Percentiles rank a stretch among this genome's conserved stretches.
These are phyloP conservation scores for Conus canariensis DNA, from an alignment of 2,888 invertebrate genomes.

Conservation along the genomic window DNA sequence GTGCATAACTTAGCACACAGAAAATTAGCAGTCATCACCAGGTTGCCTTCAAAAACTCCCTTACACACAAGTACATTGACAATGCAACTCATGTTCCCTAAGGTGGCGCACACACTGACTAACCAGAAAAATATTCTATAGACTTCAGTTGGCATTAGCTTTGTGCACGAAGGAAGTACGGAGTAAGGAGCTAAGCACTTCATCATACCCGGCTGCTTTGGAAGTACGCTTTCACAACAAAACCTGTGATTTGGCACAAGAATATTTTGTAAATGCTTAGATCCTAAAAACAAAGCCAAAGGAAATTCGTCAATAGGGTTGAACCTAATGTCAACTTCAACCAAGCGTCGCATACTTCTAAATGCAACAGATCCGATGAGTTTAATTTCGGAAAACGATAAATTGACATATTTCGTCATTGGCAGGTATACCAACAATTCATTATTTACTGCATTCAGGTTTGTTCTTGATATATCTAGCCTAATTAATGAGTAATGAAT, in stretches of 20 bases:
- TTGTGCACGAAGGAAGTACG: not conserved
- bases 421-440: not conserved
- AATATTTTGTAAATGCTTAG: not conserved
- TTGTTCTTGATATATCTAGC: not conserved
- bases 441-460: not conserved
- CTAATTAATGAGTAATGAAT: not conserved
- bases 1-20: not conserved
- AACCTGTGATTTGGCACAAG: not conserved
- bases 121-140: not conserved
- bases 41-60: not conserved
- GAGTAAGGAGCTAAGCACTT: not conserved
- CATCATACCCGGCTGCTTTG: not conserved
- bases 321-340: not conserved
- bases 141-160: not conserved
- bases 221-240: not conserved
- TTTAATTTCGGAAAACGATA: not conserved
- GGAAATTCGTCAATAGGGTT: not conserved
- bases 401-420: not conserved
- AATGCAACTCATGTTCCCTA: not conserved
- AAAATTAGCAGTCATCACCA: not conserved
- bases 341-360: not conserved
- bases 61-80: not conserved
- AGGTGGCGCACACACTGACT: not conserved
- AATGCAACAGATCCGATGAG: not conserved
- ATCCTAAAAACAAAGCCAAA: not conserved